These are phyloP conservation scores for Cichladusa arquata DNA, from an alignment of 2,113 vertebrate genomes.

Conservation along the genomic window DNA sequence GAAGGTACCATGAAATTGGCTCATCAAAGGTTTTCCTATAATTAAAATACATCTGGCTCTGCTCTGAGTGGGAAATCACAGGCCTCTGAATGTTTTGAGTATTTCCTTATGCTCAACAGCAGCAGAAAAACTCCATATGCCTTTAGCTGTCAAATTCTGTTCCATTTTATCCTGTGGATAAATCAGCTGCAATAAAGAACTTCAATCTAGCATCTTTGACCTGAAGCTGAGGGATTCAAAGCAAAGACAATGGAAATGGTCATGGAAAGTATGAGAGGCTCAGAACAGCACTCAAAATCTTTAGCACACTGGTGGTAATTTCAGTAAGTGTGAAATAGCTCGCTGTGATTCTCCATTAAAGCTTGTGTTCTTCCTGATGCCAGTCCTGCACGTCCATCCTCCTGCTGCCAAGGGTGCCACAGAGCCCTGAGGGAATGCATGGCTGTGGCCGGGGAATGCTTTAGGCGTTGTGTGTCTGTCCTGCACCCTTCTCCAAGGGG, in stretches of 20 bases:
- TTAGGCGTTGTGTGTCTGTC: accelerated
- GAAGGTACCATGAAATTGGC: not conserved
- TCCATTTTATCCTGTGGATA: not conserved
- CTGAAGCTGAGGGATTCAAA: not conserved
- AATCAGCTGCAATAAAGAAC: not conserved
- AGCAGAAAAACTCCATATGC: not conserved
- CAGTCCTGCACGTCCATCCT: not conserved
- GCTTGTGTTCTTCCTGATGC: not conserved
- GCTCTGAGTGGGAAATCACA: not conserved
- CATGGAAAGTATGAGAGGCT: not conserved
- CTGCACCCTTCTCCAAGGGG: not conserved
- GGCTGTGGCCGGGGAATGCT: not conserved
- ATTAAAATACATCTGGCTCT: conserved; percentile 20
- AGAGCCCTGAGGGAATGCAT: accelerated
- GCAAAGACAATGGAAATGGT: not conserved
- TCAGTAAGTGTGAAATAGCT: not conserved
- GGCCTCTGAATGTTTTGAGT: not conserved
- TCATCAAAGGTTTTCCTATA: not conserved
- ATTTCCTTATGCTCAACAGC: not conserved
- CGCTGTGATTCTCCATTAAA: not conserved
- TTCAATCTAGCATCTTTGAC: not conserved
- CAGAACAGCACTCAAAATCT: not conserved
- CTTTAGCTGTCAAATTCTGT: not conserved
- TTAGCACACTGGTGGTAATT: not conserved
- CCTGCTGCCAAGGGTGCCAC: not conserved